Evolutionary conservation across 2,113 vertebrate genomes (phyloP).

Genomic region (Pleuronectes platessa): DNA sequence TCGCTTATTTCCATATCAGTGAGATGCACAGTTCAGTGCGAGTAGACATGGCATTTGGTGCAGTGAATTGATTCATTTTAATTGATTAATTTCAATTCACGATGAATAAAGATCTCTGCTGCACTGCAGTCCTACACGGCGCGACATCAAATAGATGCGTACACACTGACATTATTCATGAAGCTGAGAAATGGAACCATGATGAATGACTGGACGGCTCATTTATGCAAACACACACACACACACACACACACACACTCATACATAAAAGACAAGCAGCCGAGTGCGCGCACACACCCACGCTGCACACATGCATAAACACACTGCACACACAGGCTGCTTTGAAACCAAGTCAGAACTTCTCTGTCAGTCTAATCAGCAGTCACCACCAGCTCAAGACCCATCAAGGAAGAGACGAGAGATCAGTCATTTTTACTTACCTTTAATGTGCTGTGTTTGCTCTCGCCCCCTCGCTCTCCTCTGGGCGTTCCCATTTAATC

Average conservation of each 20-base stretch:
- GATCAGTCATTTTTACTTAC: conserved; percentile 52
- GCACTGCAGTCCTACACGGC: conserved; percentile 35
- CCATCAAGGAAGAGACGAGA: conserved; percentile 44
- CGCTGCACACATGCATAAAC: conserved; percentile 8
- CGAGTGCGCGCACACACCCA: background rate
- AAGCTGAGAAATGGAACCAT: conserved; percentile 63
- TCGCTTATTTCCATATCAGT: conserved; percentile 35
- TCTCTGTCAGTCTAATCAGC: conserved; percentile 59
- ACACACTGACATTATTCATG: conserved; percentile 70
- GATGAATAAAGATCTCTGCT: conserved; percentile 12
- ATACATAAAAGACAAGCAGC: too few species aligned
- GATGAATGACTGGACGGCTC: conserved; percentile 68
- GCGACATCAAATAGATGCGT: conserved; percentile 54
- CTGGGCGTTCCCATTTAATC: conserved; percentile 18
- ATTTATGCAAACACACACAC: conserved; percentile 64
- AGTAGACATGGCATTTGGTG: conserved; percentile 41
- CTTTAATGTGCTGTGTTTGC: conserved; percentile 52
- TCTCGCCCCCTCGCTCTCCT: background rate
- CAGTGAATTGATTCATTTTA: conserved; percentile 41
- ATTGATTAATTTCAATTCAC: conserved; percentile 58
- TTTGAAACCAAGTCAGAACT: conserved; percentile 63
- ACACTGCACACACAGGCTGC: conserved; percentile 36
- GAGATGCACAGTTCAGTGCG: conserved; percentile 16
- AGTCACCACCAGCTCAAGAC: conserved; percentile 57
- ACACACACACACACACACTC: conserved; percentile 30